A percentile compares a stretch with the other conserved stretches of the same genome.
phyloP scores from a whole-genome alignment of 2,113 vertebrate genomes.

The Aptenodytes forsteri region DNA sequence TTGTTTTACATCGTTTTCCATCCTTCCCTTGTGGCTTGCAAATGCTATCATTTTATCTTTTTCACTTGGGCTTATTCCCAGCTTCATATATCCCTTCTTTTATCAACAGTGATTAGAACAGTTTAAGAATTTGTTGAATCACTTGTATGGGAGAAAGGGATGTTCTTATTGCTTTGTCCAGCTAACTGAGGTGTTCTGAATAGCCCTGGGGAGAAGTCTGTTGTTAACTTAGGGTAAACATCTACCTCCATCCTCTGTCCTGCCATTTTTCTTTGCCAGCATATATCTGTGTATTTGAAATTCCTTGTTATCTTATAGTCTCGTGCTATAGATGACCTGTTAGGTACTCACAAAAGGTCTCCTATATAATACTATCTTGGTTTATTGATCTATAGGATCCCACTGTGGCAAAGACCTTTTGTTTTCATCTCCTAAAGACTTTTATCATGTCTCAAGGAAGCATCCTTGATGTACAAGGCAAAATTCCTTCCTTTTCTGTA shows the following conservation, averaged over 20 bases:
- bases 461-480: background rate
- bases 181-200: background rate
- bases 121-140: background rate
- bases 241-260: background rate
- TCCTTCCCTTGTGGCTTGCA: background rate
- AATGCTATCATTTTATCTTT: background rate
- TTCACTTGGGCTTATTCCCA: background rate
- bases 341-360: background rate
- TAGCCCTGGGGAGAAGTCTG: background rate
- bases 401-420: background rate
- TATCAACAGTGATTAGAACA: background rate
- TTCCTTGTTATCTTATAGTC: background rate
- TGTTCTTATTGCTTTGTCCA: background rate
- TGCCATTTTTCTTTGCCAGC: background rate
- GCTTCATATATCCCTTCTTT: background rate
- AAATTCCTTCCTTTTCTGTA: background rate
- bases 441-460: background rate
- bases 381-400: background rate
- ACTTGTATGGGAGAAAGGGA: background rate
- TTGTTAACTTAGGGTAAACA: background rate
- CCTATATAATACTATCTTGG: background rate
- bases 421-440: background rate
- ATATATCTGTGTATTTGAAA: background rate
- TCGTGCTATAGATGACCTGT: background rate
- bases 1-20: background rate